Base-by-base conservation (phyloP, 30 jellyfish, hydroid and myxozoan genomes). In the Pseudorhiza aurosa region DNA sequence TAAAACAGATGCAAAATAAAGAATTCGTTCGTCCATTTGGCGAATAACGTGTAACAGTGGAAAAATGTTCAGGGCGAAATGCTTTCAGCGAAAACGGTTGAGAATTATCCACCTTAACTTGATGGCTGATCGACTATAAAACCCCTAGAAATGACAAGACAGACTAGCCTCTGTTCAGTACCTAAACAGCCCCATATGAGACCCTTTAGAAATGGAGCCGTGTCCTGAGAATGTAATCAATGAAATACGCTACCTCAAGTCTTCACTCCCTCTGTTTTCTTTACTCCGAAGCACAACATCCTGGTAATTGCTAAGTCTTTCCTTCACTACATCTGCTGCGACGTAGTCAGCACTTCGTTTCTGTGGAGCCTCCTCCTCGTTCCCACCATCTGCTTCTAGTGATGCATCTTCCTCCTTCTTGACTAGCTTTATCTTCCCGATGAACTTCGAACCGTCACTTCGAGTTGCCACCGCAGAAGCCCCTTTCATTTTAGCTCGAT, bases 391-490 rank as follows among this genome's bases (percentile, higher is more conserved):
- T 22, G 63, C 68, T n/a, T 65, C 87, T 6, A 82, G 86, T 24
- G 68, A n/a, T n/a, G n/a, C 55, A 53, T 31, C 32, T 17, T 69
- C 82, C 45, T 36, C 87, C 29, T 71, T 70, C 43, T 82, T 82
- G 39, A 82, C 51, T 8, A 82, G 87, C 49, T 82, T 82, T 35
- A 82, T 82, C 65, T 69, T 82, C 4, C 94, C 94, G 45, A 82
- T 82, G 45, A 42, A 82, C 60, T 82, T 82, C 22, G 85, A 18
- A 5, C 94, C 94, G 51, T 82, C 94, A 21, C 49, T 36, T 21
- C 73, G 72, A 4, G 82, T 82, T 14, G 87, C 65, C 18, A 71
- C 75, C 2, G 94, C 73, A 12, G 81, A 37, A 25, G 82, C 86
- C 27, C 70, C 79, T 60, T 43, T 56, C 33, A 18, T 63, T 40